Evolutionary conservation across 2,797 vertebrate genomes (phyloP), one percentile per base, ranked within the genome.

Genomic region (Lerista edwardsae): DNA sequence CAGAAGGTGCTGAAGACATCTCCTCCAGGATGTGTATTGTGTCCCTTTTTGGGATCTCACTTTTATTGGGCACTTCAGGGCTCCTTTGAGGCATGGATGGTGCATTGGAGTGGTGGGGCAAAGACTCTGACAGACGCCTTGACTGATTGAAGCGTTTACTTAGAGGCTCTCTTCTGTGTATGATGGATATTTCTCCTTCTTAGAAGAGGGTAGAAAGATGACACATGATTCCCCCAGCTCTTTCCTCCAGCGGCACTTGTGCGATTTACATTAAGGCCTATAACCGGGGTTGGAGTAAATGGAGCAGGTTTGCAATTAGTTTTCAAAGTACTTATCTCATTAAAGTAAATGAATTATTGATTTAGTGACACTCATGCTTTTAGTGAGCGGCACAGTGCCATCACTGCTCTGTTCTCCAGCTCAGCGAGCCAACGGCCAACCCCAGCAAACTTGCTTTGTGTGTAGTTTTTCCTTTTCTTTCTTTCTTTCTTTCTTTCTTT

Each of bases 311-410:
- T 97, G 97, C 97, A 98, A 98, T 98, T 98, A 98, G 97, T 98
- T 98, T 97, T 97, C 96, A 94, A 94, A 98, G 96, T 98, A 97
- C 97, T 98, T 98, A 98, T 98, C 97, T 98, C 98, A 98, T 98
- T 98, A 98, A 98, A 98, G 97, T 97, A 98, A 98, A 98, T 98
- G 96, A 98, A 98, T 98, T 98, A 98, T 98, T 98, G 98, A 98
- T 98, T 97, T 97, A 97, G 97, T 93, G 97, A 98, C 97, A 98
- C 97, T 97, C 96, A 93, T 96, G 97, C 97, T 98, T 98, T 98
- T 97, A 98, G 97, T 96, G 96, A 96, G 96, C 96, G 96, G 96
- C 96, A 77, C 92, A 77, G 94, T 95, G 96, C 97, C 97, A 97
- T 97, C 96, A 96, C 94, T 93, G 91, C 96, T 95, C 96, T 57